Conservation (phyloP, 2,888 invertebrate genomes). For the Leptinotarsa rubiginosa region DNA sequence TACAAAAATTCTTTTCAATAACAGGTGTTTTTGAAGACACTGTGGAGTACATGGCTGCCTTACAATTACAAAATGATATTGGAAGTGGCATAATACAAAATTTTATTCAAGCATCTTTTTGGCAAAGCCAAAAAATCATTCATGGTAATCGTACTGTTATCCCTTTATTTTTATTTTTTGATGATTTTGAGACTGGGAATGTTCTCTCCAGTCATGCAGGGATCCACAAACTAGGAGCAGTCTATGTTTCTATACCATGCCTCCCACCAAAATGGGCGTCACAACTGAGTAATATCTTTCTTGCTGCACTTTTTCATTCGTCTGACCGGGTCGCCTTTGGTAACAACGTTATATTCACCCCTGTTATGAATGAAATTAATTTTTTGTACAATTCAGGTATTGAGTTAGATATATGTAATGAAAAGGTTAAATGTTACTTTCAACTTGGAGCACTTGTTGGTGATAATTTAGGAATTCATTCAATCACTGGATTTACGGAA, state of each 20-base stretch:
- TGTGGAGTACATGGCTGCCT: conserved; percentile 22
- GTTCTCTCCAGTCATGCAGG: conserved; percentile 49
- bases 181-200: conserved; percentile 53
- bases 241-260: conserved; percentile 46
- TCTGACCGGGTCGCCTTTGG: conserved; percentile 50
- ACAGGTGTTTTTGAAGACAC: conserved; percentile 28
- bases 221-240: conserved; percentile 48
- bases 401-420: conserved; percentile 10
- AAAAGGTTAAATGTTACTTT: conserved; percentile 38
- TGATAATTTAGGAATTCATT: conserved; percentile 53
- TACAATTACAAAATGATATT: conserved; percentile 13
- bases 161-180: conserved; percentile 45
- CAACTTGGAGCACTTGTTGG: conserved; percentile 47
- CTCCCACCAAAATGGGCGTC: conserved; percentile 44
- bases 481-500: conserved; percentile 51
- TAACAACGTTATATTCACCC: conserved; percentile 48
- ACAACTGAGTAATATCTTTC: conserved; percentile 45
- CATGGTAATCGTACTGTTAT: conserved; percentile 38
- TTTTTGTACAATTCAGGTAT: conserved; percentile 43
- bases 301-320: conserved; percentile 49
- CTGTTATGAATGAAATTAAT: conserved; percentile 49
- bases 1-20: conserved; percentile 28
- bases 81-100: conserved; percentile 24
- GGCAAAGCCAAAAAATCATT: conserved; percentile 24
- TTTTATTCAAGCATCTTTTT: conserved; percentile 28